Conservation (phyloP, 2,888 invertebrate species). For the Clitarchus hookeri region DNA sequence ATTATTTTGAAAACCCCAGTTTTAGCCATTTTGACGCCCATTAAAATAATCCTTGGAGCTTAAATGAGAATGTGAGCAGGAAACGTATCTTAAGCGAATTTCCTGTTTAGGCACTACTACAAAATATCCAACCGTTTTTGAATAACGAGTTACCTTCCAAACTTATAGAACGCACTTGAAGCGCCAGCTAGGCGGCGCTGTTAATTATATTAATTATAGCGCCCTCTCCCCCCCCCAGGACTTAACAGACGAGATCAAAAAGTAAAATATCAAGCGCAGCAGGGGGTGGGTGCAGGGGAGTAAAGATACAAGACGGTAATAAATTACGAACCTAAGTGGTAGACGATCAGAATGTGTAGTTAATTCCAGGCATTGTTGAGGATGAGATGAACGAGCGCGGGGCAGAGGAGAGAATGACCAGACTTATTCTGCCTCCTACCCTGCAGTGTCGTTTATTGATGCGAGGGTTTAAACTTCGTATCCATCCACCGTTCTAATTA, state of each 20-base stretch:
- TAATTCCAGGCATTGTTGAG: neutral
- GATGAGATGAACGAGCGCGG: neutral
- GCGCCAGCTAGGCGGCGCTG: too few relatives aligned
- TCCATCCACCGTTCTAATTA: neutral
- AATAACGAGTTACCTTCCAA: too few relatives aligned
- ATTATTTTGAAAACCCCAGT: too few relatives aligned
- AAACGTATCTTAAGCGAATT: too few relatives aligned
- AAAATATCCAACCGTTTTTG: too few relatives aligned
- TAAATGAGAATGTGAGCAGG: too few relatives aligned
- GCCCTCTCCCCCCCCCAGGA: neutral
- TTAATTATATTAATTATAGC: neutral
- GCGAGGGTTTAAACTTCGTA: neutral
- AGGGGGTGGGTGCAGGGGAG: neutral
- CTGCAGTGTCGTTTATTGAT: neutral
- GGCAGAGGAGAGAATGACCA: neutral
- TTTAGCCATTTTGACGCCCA: too few relatives aligned
- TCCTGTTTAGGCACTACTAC: too few relatives aligned
- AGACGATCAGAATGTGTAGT: neutral
- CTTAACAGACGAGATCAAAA: too few relatives aligned
- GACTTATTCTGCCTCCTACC: neutral
- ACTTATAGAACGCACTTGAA: too few relatives aligned
- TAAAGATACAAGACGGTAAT: neutral
- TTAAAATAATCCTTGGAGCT: too few relatives aligned
- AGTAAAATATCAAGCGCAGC: neutral
- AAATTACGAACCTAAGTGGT: neutral